Conservation (phyloP, 2,888 invertebrate genomes). For the Drosophila austrosaltans region DNA sequence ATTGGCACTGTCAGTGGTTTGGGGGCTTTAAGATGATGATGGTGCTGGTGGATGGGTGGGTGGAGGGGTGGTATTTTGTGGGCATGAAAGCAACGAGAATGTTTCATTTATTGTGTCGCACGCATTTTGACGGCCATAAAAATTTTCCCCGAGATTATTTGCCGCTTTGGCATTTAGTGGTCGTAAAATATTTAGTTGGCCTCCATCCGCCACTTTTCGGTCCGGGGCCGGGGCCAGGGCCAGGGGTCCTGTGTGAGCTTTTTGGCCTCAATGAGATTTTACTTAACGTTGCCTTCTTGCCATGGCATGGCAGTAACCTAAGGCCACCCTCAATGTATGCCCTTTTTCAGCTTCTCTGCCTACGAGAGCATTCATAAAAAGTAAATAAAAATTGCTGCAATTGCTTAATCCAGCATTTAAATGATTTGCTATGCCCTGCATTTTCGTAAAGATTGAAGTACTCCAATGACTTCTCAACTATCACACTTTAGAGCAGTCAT, state of each 20-base stretch:
- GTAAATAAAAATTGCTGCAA: constrained; percentile 39
- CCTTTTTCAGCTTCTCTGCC: background rate
- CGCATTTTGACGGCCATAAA: constrained; percentile 43
- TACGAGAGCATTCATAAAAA: constrained; percentile 28
- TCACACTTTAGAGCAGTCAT: background rate
- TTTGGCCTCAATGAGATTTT: constrained; percentile 1
- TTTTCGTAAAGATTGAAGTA: background rate
- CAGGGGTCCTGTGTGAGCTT: background rate
- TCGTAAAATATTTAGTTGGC: constrained; percentile 40
- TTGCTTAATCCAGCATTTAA: constrained; percentile 46
- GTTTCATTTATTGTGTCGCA: constrained; percentile 44
- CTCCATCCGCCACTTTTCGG: constrained; percentile 5
- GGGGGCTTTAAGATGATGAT: background rate
- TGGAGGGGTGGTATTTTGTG: background rate
- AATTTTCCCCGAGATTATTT: constrained; percentile 39
- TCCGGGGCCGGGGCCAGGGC: too few species aligned
- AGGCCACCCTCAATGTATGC: background rate
- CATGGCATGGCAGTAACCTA: too few species aligned
- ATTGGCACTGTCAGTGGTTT: background rate
- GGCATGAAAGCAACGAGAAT: constrained; percentile 21
- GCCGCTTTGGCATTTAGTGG: constrained; percentile 45
- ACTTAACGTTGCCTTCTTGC: background rate
- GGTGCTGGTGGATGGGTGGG: background rate
- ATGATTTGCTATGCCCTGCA: constrained; percentile 30
- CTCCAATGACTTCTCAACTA: background rate